phyloP scores from a whole-genome alignment of 2,797 vertebrate species.

The Ciconia nigra region DNA sequence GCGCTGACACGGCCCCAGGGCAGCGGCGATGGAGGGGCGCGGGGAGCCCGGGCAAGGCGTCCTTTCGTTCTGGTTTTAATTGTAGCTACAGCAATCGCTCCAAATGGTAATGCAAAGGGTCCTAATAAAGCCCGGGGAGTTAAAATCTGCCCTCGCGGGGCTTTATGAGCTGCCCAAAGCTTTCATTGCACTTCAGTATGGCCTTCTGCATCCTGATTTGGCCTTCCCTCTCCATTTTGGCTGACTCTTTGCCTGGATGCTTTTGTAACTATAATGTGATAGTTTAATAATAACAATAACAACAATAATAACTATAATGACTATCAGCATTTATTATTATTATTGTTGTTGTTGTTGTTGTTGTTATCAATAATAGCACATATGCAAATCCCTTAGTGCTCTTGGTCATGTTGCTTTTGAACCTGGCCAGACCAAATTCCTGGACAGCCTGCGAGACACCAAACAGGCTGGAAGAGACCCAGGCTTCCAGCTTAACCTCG shows the following conservation, averaged over 20 bases:
- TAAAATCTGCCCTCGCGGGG: neutral
- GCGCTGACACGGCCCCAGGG: rapidly evolving
- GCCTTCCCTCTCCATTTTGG: neutral
- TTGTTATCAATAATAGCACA: no score
- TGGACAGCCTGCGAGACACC: no score
- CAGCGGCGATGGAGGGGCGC: rapidly evolving
- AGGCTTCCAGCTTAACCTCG: no score
- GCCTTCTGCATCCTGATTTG: neutral
- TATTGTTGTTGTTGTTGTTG: no score
- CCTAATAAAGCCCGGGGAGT: neutral
- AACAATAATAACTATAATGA: no score
- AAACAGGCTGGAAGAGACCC: no score
- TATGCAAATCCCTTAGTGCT: no score
- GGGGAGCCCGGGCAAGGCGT: rapidly evolving
- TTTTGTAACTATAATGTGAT: neutral
- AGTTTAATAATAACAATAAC: neutral
- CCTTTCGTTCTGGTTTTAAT: rapidly evolving
- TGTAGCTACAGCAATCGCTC: neutral
- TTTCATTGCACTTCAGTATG: neutral
- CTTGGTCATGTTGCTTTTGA: no score
- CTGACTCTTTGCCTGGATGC: neutral
- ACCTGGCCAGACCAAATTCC: no score
- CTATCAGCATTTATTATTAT: no score
- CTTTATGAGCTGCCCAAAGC: neutral
- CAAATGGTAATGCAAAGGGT: rapidly evolving